A percentile compares a stretch with the other conserved stretches of the same genome.
phyloP scores from a whole-genome alignment of 1,140 invertebrate species.

The Lordiphosa clarofinis region DNA sequence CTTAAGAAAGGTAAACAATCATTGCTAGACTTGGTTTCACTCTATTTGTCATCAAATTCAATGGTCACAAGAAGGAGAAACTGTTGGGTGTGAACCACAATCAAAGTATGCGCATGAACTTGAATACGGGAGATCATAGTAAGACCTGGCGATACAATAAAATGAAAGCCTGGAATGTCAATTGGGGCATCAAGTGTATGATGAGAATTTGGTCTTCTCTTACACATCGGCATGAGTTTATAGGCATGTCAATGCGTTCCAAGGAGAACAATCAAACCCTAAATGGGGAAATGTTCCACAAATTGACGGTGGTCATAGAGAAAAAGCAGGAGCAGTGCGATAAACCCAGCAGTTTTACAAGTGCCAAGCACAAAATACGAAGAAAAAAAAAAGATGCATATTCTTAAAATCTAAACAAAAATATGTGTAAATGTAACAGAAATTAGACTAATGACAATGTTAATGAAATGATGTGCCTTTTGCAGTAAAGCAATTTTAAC shows the following conservation, averaged over 20 bases:
- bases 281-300: slow-evolving; percentile 99
- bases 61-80: slow-evolving; percentile 93
- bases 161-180: slow-evolving; percentile 99
- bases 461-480: slow-evolving; percentile 7
- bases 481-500: slow-evolving; percentile 9
- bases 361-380: slow-evolving; percentile 11
- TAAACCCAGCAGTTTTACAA: slow-evolving; percentile 14
- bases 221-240: slow-evolving; percentile 98
- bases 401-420: slow-evolving; percentile 2
- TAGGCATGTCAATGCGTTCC: slow-evolving; percentile 97
- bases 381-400: slow-evolving; percentile 4
- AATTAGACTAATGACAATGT: slow-evolving; percentile 6
- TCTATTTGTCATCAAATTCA: slow-evolving; percentile 97
- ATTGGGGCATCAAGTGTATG: slow-evolving; percentile 99
- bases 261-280: slow-evolving; percentile 98
- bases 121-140: slow-evolving; percentile 94
- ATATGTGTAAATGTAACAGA: slow-evolving; percentile 10
- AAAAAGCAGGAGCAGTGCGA: background rate
- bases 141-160: slow-evolving; percentile 99
- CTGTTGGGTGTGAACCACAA: slow-evolving; percentile 97
- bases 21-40: slow-evolving; percentile 96
- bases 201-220: slow-evolving; percentile 96
- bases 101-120: slow-evolving; percentile 96
- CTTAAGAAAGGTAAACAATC: slow-evolving; percentile 84
- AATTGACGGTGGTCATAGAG: slow-evolving; percentile 92